Evolutionary conservation across 2,888 invertebrate genomes (phyloP).

Genomic region (Artemia sinica): DNA sequence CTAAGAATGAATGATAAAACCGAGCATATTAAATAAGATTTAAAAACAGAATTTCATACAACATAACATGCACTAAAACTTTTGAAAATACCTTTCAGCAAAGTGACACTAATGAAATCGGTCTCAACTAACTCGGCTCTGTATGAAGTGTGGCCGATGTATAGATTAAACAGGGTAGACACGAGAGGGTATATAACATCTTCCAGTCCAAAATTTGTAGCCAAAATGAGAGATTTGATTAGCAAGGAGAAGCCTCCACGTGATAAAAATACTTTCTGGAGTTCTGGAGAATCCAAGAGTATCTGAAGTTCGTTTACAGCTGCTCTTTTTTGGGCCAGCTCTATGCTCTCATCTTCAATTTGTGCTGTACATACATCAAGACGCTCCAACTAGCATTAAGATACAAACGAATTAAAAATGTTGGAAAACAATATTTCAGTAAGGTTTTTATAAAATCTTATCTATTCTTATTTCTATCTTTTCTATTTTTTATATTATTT

Average conservation of each 20-base stretch:
- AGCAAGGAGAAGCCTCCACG: background rate
- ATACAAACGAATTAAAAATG: too few relatives aligned
- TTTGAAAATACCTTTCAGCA: background rate
- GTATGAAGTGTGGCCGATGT: background rate
- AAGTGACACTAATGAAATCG: background rate
- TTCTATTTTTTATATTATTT: too few relatives aligned
- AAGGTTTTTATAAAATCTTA: too few relatives aligned
- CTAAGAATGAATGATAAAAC: too few relatives aligned
- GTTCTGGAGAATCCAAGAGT: background rate
- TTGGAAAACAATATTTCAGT: too few relatives aligned
- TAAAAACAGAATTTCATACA: too few relatives aligned
- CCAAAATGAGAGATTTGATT: background rate
- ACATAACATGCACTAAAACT: too few relatives aligned
- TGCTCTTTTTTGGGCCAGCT: background rate
- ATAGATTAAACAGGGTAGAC: background rate
- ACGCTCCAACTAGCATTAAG: too few relatives aligned
- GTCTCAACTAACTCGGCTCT: background rate
- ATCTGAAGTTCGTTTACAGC: background rate
- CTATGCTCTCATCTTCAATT: too few relatives aligned
- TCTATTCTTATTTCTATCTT: too few relatives aligned
- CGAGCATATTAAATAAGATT: too few relatives aligned
- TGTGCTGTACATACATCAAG: too few relatives aligned
- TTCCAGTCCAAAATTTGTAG: background rate
- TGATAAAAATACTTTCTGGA: slow-evolving; percentile 1
- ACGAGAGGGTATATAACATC: background rate